Evolutionary conservation across 2,113 vertebrate genomes (phyloP), one percentile per base, ranked within the genome.

Genomic region (Amia ocellicauda): DNA sequence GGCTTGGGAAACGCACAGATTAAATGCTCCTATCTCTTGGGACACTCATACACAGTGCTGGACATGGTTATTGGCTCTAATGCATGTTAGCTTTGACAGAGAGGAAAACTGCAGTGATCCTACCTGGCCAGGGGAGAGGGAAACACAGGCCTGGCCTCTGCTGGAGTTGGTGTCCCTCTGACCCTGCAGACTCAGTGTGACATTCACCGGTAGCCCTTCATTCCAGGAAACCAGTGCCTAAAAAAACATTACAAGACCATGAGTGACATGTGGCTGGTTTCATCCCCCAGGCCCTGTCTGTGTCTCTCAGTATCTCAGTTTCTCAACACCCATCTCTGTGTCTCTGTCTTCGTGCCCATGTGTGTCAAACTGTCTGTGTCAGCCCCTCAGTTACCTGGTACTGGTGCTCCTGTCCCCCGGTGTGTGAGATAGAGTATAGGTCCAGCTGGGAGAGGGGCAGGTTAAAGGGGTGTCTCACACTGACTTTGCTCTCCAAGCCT

Each of bases 321-420:
- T n/a, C n/a, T n/a, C n/a, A n/a, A n/a, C n/a, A n/a, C 16, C n/a
- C n/a, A n/a, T n/a, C n/a, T n/a, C 41, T 43, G 42, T 58, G 45
- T 56, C 26, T 36, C 40, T 7, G 17, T 9, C 17, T 31, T 22
- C 16, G 52, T 17, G 43, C 4, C 14, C 27, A 14, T 22, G 3
- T 17, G 19, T 1, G 17, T 58, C 43, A 26, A 17, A 23, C 2
- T 5, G 2, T 3, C n/a, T 42, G 0, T 51, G 9, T n/a, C n/a
- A n/a, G n/a, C n/a, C n/a, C n/a, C n/a, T n/a, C n/a, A n/a, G n/a
- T 13, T 71, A 92, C 92, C 83, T 91, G 85, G 42, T 83, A 74
- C 62, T 47, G 88, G 78, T 80, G 85, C 58, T 66, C 77, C 8
- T 65, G 62, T 8, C 73, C 78, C 40, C 59, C 78, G 47, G 31